Conservation (phyloP, 2,797 vertebrate genomes). For the Gorsachius magnificus region DNA sequence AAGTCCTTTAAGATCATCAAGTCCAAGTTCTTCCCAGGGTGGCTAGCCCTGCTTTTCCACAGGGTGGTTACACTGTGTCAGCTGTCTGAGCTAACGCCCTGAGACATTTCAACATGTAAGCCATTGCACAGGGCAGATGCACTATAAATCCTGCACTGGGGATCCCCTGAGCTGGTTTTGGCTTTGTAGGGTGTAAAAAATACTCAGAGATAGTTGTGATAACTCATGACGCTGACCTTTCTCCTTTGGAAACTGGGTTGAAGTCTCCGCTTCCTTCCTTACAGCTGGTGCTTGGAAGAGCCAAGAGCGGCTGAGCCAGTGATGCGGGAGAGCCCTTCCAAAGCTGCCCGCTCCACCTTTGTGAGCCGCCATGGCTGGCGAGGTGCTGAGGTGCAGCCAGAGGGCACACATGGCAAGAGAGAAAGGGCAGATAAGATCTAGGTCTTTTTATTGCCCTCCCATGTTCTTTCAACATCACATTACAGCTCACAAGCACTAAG, state of each 20-base stretch:
- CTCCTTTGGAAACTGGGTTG: neutral
- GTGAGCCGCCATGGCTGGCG: neutral
- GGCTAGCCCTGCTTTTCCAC: neutral
- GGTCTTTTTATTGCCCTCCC: neutral
- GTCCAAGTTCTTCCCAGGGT: accelerated
- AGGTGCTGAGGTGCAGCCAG: accelerated
- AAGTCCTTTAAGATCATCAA: too few relatives aligned
- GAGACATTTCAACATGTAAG: neutral
- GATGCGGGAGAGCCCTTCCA: neutral
- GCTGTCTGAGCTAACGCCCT: neutral
- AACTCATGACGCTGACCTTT: accelerated
- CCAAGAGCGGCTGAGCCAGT: neutral
- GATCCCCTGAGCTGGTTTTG: neutral
- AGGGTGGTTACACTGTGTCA: neutral
- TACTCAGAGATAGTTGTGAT: accelerated
- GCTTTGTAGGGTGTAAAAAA: neutral
- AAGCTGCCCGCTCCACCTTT: accelerated
- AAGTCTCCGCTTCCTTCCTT: neutral
- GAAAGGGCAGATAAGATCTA: neutral
- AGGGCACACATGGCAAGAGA: neutral
- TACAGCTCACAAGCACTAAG: neutral
- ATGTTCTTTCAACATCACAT: neutral
- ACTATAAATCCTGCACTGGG: neutral
- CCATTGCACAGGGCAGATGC: neutral
- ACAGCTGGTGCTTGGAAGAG: neutral